Conservation (phyloP, 2,888 invertebrate species). For the Agriopis leucophaearia region DNA sequence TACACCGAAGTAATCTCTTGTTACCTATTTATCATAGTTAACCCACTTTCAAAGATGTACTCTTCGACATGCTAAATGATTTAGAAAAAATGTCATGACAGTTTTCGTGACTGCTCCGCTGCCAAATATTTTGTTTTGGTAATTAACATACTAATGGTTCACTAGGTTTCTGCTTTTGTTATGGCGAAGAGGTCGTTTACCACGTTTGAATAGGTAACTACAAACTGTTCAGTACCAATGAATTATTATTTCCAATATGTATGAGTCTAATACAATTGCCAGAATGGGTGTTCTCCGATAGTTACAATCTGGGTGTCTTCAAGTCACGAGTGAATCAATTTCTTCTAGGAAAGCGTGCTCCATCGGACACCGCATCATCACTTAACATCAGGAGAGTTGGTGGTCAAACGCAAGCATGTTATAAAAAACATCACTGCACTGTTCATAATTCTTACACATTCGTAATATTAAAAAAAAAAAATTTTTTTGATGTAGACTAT, state of each 20-base stretch:
- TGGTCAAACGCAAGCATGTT: too few species aligned
- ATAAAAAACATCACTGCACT: neutral
- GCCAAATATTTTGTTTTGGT: constrained; percentile 63
- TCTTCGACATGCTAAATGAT: constrained; percentile 64
- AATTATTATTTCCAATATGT: too few species aligned
- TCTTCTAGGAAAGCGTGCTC: too few species aligned
- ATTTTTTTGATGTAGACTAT: neutral
- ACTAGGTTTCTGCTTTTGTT: constrained; percentile 12
- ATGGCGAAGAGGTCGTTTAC: neutral
- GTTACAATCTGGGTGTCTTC: too few species aligned
- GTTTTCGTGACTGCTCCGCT: constrained; percentile 60
- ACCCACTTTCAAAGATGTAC: constrained; percentile 64
- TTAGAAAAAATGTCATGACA: constrained; percentile 58
- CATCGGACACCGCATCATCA: too few species aligned
- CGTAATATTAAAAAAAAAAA: too few species aligned
- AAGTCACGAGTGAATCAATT: too few species aligned
- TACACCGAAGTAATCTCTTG: constrained; percentile 54
- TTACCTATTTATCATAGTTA: constrained; percentile 69
- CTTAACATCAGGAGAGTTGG: too few species aligned
- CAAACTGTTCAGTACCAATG: too few species aligned
- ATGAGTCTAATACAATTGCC: too few species aligned
- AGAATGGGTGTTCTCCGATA: too few species aligned
- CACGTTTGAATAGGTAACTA: too few species aligned
- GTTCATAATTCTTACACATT: neutral
- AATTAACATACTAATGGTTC: constrained; percentile 52